A percentile compares a stretch with the other conserved stretches of the same genome.
Evolutionary conservation across 2,888 invertebrate species (phyloP).

Genomic region (Dryomyza anilis): DNA sequence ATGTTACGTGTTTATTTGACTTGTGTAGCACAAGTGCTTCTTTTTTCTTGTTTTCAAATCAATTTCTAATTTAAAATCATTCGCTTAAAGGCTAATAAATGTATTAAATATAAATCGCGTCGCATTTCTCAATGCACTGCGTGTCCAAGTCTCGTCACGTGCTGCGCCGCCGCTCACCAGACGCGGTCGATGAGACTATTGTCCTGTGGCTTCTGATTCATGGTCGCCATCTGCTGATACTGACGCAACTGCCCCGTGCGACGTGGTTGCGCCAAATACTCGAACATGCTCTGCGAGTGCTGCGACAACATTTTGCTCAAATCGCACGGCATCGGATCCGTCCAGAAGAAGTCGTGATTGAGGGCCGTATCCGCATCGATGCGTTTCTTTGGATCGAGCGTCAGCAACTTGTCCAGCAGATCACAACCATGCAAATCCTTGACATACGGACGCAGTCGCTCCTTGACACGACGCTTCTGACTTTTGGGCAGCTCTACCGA

Average conservation of each 20-base stretch:
- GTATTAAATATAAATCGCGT: too few species aligned
- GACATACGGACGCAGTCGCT: slow-evolving; percentile 85
- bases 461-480: slow-evolving; percentile 85
- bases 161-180: slow-evolving; percentile 69
- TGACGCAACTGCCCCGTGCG: slow-evolving; percentile 73
- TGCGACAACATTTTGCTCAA: slow-evolving; percentile 90
- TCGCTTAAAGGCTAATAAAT: too few species aligned
- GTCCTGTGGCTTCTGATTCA: slow-evolving; percentile 70
- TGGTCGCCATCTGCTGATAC: slow-evolving; percentile 65
- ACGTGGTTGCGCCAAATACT: slow-evolving; percentile 82
- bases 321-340: slow-evolving; percentile 94
- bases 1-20: not conserved
- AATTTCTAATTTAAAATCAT: not conserved
- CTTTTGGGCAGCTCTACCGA: slow-evolving; percentile 87
- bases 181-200: slow-evolving; percentile 86
- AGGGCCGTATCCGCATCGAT: slow-evolving; percentile 89
- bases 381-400: slow-evolving; percentile 88
- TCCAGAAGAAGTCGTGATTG: slow-evolving; percentile 99
- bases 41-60: too few species aligned
- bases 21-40: too few species aligned
- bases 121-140: too few species aligned
- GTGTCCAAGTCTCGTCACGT: too few species aligned
- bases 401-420: slow-evolving; percentile 87
- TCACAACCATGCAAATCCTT: slow-evolving; percentile 92
- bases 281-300: slow-evolving; percentile 92